These are phyloP conservation scores for Gnathonemus echidnorhynchus DNA, from an alignment of 2,113 vertebrate species.

Conservation along the genomic window DNA sequence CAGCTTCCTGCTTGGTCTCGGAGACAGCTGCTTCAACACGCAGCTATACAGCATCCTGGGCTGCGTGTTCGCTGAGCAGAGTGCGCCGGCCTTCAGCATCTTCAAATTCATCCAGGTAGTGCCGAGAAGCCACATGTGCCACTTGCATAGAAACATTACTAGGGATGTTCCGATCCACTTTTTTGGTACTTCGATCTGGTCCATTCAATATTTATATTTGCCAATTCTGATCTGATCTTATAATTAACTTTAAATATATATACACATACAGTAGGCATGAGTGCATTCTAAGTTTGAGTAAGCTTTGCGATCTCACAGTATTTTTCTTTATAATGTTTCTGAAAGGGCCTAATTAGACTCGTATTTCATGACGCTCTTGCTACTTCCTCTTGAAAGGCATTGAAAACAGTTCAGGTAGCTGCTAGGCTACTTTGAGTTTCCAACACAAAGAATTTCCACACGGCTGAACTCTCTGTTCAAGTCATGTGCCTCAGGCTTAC, in stretches of 20 bases:
- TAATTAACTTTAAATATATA: not conserved
- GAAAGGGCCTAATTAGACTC: not conserved
- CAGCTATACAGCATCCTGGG: slow-evolving; percentile 94
- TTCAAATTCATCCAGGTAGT: slow-evolving; percentile 97
- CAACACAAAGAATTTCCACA: not conserved
- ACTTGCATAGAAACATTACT: not conserved
- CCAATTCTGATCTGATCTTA: not conserved
- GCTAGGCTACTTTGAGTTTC: not conserved
- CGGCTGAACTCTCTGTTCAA: not conserved
- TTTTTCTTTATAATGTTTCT: not conserved
- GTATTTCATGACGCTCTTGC: not conserved
- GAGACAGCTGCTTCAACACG: slow-evolving; percentile 97
- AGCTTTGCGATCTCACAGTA: not conserved
- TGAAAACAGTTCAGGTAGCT: not conserved
- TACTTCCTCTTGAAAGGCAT: not conserved
- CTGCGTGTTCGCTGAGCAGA: slow-evolving; percentile 79
- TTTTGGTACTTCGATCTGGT: not conserved
- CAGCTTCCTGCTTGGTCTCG: slow-evolving; percentile 88
- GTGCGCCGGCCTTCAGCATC: slow-evolving; percentile 85
- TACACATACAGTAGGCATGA: not conserved
- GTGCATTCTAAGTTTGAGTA: not conserved
- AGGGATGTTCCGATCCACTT: not conserved
- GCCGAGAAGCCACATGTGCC: not conserved
- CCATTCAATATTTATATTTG: not conserved
- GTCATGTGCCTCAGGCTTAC: not conserved